Evolutionary conservation across 2,888 invertebrate genomes (phyloP), one percentile per base, ranked within the genome.

Genomic region (Cryptus viduatorius): DNA sequence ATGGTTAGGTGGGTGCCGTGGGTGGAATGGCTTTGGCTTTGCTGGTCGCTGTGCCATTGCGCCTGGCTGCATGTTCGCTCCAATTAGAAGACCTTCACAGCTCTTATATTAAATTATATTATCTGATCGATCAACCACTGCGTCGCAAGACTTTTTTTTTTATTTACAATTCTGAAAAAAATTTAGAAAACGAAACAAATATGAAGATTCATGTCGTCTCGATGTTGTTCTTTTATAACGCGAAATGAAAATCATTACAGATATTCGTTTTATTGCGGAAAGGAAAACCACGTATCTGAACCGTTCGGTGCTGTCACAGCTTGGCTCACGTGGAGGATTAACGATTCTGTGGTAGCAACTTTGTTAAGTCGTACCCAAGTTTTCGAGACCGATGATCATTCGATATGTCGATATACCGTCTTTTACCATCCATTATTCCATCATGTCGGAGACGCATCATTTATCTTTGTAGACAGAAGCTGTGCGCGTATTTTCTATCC

Each of bases 61-160:
- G 50, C 59, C n/a, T 8, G 14, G 42, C 16, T 16, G 10, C 37
- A 16, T 2, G 37, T 56, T 61, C 69, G 56, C 42, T 71, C 65
- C 69, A 83, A 83, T 83, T 76, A 83, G 65, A 42, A 59, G 83
- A 44, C 44, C 56, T 75, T 56, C 61, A n/a, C 46, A 53, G 31
- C 44, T 37, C 50, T 65, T 37, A 16, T n/a, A 61, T 59, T 61
- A 50, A 29, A 71, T 65, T 65, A 59, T 59, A 61, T 76, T 42
- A 76, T 56, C 31, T 14, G 65, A 79, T 83, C 73, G 78, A 79
- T 79, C 48, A 56, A 71, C 46, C 42, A 53, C 16, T 64, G 56
- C 46, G 56, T 69, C 67, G 37, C 48, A 8, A 29, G 12, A 50
- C 53, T 29, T 64, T 77, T 5, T 4, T 79, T 79, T 82, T 69